These are phyloP conservation scores for Parazoanthus atlanticus DNA, from an alignment of 92 coral and sea anemone species.

Conservation along the genomic window DNA sequence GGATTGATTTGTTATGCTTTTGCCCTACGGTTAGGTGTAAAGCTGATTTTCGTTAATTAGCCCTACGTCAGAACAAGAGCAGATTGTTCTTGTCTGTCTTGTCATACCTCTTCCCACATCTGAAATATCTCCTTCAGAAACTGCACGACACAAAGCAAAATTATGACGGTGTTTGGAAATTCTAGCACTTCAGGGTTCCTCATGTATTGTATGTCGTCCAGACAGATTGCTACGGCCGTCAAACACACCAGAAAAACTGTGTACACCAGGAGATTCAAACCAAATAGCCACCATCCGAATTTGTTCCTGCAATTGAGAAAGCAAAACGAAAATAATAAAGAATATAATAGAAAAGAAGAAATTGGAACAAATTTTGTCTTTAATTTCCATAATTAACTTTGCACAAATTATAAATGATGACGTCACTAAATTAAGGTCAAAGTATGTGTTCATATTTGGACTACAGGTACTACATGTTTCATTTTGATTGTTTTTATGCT, in stretches of 20 bases:
- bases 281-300: constrained; percentile 48
- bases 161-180: not conserved
- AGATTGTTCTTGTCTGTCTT: not conserved
- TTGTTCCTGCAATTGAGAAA: constrained; percentile 34
- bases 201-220: constrained; percentile 17
- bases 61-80: no score
- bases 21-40: no score
- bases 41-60: no score
- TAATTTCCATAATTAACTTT: no score
- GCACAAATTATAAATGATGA: no score
- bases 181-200: not conserved
- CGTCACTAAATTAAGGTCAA: no score
- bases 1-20: not conserved
- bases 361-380: no score
- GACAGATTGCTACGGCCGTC: constrained; percentile 15
- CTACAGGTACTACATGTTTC: no score
- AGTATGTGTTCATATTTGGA: no score
- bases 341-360: no score
- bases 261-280: constrained; percentile 32
- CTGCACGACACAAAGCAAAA: constrained; percentile 12
- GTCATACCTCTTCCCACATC: constrained; percentile 24
- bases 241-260: constrained; percentile 33
- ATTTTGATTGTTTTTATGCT: no score
- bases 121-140: constrained; percentile 37
- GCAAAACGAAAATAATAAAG: no score